These are phyloP conservation scores for Zingel zingel DNA, from an alignment of 2,113 vertebrate genomes.

Conservation along the genomic window DNA sequence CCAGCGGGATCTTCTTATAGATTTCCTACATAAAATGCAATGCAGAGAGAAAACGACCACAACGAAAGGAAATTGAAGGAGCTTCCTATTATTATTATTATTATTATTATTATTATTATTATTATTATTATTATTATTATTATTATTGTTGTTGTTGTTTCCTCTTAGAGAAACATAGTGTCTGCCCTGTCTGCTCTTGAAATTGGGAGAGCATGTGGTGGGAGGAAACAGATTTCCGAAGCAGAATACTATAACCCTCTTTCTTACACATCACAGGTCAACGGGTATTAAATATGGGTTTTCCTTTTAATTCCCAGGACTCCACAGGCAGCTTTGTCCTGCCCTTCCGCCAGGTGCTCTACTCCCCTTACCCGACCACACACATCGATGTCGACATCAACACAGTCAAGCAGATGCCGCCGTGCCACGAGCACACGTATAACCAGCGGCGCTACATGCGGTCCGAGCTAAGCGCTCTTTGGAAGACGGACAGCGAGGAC, in stretches of 20 bases:
- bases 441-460: slow-evolving; percentile 96
- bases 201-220: background rate
- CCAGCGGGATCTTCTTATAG: slow-evolving; percentile 17
- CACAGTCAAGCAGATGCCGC: slow-evolving; percentile 98
- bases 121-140: too few relatives aligned
- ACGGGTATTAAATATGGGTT: slow-evolving; percentile 1
- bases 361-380: slow-evolving; percentile 94
- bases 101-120: too few relatives aligned
- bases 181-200: background rate
- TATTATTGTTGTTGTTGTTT: background rate
- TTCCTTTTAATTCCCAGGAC: slow-evolving; percentile 83
- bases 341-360: slow-evolving; percentile 97
- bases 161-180: background rate
- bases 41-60: background rate
- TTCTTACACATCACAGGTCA: background rate
- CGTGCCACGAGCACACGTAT: slow-evolving; percentile 96
- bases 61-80: background rate
- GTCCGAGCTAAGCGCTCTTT: slow-evolving; percentile 90
- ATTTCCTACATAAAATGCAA: slow-evolving; percentile 10
- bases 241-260: background rate
- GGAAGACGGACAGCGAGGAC: slow-evolving; percentile 94
- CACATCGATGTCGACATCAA: slow-evolving; percentile 98
- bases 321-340: slow-evolving; percentile 96
- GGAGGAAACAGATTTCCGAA: background rate
- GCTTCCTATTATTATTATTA: too few relatives aligned